Evolutionary conservation across 1,140 invertebrate species (phyloP), one percentile per base, ranked within the genome.

Genomic region (Drosophila pseudoananassae): DNA sequence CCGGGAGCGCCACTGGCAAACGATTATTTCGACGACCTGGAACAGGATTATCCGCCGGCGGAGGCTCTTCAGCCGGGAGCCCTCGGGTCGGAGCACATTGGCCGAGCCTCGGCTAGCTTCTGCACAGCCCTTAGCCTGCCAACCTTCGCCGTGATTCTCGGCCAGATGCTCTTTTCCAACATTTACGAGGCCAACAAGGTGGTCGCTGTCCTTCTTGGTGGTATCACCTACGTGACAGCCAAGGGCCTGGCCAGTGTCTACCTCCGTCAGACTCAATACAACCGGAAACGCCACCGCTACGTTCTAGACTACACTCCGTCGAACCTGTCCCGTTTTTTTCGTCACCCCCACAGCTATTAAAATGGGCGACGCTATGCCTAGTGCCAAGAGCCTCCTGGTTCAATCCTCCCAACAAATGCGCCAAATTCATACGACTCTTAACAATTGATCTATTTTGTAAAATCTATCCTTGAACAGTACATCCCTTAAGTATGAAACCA

Each of bases 1-100:
- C 84, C 83, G 0, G 78, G 83, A 3, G 83, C 83, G 0, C 83
- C 83, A 0, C 20, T 88, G 0, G 52, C 29, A 0, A 83, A 88
- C 31, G 53, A 45, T 0, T 88, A 87, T 25, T 88, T 76, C 2
- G 83, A 82, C n/a, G 31, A 50, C 1, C 15, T 51, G 47, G 65
- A 83, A 5, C 59, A 27, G 5, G 6, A 51, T 1, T 43, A 77
- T 20, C 31, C 31, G 4, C 14, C 9, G 12, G 29, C 43, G 0
- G 75, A 83, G 29, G 29, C 38, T 36, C 3, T 79, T 10, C 60
- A 77, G 14, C 4, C 8, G 10, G 51, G 15, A n/a, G 1, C 29
- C 1, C 8, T 78, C 1, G 52, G 47, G 6, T 9, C 46, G 0
- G 66, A 73, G 15, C 55, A 60, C 14, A 45, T 88, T 14, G 76